Base-by-base conservation (phyloP, 2,113 vertebrate species). In the Hoplias malabaricus region DNA sequence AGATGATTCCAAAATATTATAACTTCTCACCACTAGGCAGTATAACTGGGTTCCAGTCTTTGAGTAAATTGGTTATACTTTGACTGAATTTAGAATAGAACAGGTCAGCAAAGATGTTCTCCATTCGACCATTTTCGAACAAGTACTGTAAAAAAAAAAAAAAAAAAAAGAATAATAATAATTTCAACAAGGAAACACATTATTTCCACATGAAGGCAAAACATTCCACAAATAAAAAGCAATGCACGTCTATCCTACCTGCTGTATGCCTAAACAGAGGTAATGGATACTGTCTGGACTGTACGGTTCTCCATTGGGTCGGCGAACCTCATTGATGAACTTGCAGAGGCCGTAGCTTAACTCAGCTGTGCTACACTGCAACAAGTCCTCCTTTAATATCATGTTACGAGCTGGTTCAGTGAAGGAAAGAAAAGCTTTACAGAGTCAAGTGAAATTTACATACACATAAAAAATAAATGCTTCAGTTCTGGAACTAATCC, bases 191-290 rank as follows among this genome's bases (percentile, higher is more conserved):
- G n/a, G n/a, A n/a, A n/a, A n/a, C n/a, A n/a, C n/a, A n/a, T n/a
- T n/a, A n/a, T n/a, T n/a, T n/a, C n/a, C n/a, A n/a, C n/a, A n/a
- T n/a, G n/a, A n/a, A n/a, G n/a, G n/a, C n/a, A n/a, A n/a, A n/a
- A n/a, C n/a, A n/a, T n/a, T n/a, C n/a, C 25, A 69, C 19, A 23
- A 6, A 53, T 21, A 7, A 4, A 48, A 48, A 36, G 21, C 29
- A 33, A 23, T 5, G 1, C 3, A 6, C 46, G 25, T 9, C 10
- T 0, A 29, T 21, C 42, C 78, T 92, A 93, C 98, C 95, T 99
- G 95, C 84, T 99, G 98, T 89, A 99, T 96, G 90, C 98, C 96
- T 90, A 99, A 95, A 92, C 97, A 99, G 92, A 99, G 95, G 89
- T 99, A 99, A 83, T 96, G 95, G 77, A 99, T 92, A 92, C 96